Percentiles rank a stretch among this genome's conserved stretches.
Evolutionary conservation across 2,797 vertebrate genomes (phyloP).

Genomic region (Pseudomugil gertrudae): DNA sequence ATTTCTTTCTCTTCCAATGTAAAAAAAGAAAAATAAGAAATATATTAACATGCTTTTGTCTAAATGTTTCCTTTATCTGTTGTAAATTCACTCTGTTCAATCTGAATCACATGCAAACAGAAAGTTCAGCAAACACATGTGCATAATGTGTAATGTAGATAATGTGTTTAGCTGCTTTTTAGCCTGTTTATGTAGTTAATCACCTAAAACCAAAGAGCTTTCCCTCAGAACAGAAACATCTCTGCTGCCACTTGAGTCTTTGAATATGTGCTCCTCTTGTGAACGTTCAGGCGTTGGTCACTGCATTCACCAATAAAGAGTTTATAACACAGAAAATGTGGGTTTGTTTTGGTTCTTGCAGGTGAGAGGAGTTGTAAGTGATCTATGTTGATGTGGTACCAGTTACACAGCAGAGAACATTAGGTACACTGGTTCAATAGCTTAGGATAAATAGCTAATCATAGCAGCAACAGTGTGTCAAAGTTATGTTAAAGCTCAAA

Average conservation of each 20-base stretch:
- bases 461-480: no score
- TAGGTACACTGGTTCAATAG: no score
- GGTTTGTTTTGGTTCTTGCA: background rate
- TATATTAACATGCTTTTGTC: conserved; percentile 17
- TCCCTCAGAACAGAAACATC: conserved; percentile 37
- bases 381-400: no score
- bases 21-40: conserved; percentile 8
- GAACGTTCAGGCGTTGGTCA: conserved; percentile 43
- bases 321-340: conserved; percentile 44
- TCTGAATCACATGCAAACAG: background rate
- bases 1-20: conserved; percentile 27
- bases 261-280: conserved; percentile 39
- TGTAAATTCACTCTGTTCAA: conserved; percentile 14
- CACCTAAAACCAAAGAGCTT: conserved; percentile 68
- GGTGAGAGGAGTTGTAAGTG: no score
- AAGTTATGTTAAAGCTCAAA: no score
- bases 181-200: conserved; percentile 29
- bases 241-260: conserved; percentile 47
- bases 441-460: no score
- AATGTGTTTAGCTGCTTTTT: background rate
- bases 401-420: no score
- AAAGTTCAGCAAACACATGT: conserved; percentile 7
- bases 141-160: conserved; percentile 3
- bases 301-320: conserved; percentile 74
- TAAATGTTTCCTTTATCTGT: conserved; percentile 24